phyloP scores from a whole-genome alignment of 2,888 invertebrate genomes.

The Agrochola litura region DNA sequence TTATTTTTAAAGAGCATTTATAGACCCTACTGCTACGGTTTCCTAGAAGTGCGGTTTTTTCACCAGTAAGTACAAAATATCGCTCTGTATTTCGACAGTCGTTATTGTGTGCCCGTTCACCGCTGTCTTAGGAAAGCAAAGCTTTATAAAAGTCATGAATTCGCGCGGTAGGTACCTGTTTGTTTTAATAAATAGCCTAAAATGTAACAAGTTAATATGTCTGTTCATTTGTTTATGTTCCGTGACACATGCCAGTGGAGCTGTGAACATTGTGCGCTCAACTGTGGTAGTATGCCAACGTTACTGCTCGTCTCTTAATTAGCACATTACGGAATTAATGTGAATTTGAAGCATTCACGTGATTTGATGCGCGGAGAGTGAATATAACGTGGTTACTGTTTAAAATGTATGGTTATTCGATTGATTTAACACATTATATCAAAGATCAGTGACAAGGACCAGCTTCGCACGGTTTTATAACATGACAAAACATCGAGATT shows the following conservation, averaged over 20 bases:
- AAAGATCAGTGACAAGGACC: too few relatives aligned
- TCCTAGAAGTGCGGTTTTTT: neutral
- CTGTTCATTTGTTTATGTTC: slow-evolving; percentile 10
- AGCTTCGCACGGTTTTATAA: neutral
- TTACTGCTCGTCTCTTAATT: slow-evolving; percentile 20
- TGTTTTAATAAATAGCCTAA: neutral
- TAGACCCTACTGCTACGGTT: neutral
- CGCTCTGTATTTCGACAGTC: neutral
- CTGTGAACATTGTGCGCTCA: slow-evolving; percentile 27
- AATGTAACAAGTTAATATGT: neutral
- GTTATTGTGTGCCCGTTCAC: neutral
- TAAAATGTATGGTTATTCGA: slow-evolving; percentile 1
- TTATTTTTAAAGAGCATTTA: neutral
- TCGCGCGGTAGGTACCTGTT: neutral
- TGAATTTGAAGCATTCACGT: neutral
- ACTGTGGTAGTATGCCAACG: neutral
- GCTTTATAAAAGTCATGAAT: neutral
- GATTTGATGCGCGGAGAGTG: neutral
- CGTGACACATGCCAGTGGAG: slow-evolving; percentile 21
- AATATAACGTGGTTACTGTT: neutral
- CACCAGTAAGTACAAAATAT: neutral
- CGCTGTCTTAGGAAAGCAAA: neutral
- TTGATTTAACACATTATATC: neutral
- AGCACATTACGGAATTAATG: slow-evolving; percentile 10
- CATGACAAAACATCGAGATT: neutral